Conservation (phyloP, 2,113 vertebrate species). For the Camelus dromedarius region DNA sequence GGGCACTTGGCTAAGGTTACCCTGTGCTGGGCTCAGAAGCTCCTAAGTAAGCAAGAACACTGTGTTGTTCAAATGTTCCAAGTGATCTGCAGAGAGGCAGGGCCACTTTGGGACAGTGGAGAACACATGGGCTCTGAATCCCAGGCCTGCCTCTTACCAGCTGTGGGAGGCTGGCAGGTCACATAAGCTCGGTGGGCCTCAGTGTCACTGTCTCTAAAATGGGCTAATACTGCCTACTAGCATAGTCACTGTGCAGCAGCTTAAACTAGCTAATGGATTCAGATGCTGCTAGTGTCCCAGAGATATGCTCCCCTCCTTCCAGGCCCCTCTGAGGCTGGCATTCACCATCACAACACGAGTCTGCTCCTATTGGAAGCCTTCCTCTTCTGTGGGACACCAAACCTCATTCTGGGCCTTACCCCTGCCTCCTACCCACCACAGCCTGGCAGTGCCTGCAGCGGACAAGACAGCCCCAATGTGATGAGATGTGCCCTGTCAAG, state of each 20-base stretch:
- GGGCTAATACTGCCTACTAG: background rate
- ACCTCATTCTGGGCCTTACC: background rate
- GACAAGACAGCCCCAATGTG: background rate
- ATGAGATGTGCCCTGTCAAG: accelerated
- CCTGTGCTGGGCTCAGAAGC: background rate
- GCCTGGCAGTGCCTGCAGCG: background rate
- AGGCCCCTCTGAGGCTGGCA: background rate
- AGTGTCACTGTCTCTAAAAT: background rate
- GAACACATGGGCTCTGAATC: background rate
- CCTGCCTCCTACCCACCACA: background rate
- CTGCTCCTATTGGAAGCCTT: background rate
- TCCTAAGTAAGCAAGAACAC: background rate
- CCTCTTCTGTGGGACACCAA: background rate
- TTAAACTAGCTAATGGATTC: background rate
- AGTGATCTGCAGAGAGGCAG: background rate
- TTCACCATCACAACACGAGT: background rate
- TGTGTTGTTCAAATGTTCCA: background rate
- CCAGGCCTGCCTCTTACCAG: background rate
- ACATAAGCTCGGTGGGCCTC: background rate
- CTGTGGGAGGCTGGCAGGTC: background rate
- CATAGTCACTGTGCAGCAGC: background rate
- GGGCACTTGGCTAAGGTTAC: background rate
- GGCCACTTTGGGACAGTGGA: background rate
- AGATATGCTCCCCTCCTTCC: no score
- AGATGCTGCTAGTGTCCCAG: no score